Conservation (phyloP, 1,140 invertebrate genomes). For the Scaptomyza graminum region DNA sequence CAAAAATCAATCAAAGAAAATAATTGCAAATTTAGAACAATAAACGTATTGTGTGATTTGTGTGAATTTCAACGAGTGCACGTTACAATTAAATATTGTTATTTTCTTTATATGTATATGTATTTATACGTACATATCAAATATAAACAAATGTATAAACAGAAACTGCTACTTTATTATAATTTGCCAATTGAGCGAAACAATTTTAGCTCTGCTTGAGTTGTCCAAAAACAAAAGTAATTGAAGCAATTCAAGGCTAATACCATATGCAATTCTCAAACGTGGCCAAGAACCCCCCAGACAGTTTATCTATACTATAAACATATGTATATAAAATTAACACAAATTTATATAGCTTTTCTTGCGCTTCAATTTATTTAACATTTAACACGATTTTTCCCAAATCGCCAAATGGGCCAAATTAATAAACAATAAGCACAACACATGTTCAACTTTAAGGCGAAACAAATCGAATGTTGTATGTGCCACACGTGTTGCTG, state of each 20-base stretch:
- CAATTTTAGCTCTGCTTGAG: conserved; percentile 32
- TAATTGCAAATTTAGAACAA: conserved; percentile 18
- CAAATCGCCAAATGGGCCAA: conserved; percentile 33
- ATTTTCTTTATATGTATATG: conserved; percentile 1
- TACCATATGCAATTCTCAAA: conserved; percentile 57
- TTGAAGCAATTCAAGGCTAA: conserved; percentile 59
- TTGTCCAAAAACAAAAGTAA: conserved; percentile 44
- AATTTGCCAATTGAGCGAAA: conserved; percentile 16
- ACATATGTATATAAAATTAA: conserved; percentile 20
- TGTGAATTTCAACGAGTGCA: conserved; percentile 24
- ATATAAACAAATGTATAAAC: conserved; percentile 27
- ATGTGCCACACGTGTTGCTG: conserved; percentile 9
- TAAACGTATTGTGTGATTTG: conserved; percentile 15
- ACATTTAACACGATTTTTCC: conserved; percentile 43
- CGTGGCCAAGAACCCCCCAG: conserved; percentile 60
- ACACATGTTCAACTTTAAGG: conserved; percentile 20
- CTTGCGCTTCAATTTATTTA: conserved; percentile 45
- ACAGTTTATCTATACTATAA: conserved; percentile 8
- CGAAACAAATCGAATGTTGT: conserved; percentile 15
- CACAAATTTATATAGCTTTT: conserved; percentile 45
- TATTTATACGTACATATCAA: too few relatives aligned
- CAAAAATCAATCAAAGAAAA: conserved; percentile 31
- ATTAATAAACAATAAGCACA: conserved; percentile 38
- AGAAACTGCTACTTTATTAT: conserved; percentile 11
- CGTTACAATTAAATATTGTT: conserved; percentile 42